Percentiles rank a stretch among this genome's conserved stretches.
Conservation (phyloP, 2,113 vertebrate genomes). For the Rutilus rutilus region DNA sequence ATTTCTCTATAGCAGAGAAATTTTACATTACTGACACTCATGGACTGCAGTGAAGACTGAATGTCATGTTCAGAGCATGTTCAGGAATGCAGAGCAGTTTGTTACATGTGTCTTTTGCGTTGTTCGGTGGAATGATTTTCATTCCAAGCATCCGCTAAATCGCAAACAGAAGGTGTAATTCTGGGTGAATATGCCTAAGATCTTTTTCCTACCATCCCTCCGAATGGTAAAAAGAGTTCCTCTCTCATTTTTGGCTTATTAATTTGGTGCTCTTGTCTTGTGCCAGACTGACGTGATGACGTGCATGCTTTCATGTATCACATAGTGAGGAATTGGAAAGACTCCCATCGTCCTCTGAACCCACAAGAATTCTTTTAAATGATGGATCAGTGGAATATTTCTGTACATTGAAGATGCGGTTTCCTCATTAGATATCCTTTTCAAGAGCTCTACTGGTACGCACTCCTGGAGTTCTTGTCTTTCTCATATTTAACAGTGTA, state of each 20-base stretch:
- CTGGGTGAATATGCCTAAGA: background rate
- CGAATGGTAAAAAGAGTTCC: background rate
- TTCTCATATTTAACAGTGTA: background rate
- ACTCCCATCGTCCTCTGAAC: background rate
- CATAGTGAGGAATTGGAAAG: constrained; percentile 19
- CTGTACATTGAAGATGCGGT: background rate
- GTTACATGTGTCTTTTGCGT: constrained; percentile 4
- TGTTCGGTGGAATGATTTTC: background rate
- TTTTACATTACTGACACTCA: constrained; percentile 34
- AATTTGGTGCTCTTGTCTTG: background rate
- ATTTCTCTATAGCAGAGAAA: constrained; percentile 13
- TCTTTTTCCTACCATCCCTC: background rate
- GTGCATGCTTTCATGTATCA: constrained; percentile 7
- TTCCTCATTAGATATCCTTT: constrained; percentile 38
- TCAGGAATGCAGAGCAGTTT: constrained; percentile 31
- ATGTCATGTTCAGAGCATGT: too few relatives aligned
- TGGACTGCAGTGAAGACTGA: constrained; percentile 4
- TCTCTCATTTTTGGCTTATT: background rate
- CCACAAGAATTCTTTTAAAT: constrained; percentile 20
- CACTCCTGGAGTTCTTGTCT: constrained; percentile 6
- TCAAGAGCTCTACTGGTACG: background rate
- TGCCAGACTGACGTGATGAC: background rate
- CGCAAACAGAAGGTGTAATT: background rate
- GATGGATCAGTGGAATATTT: constrained; percentile 47
- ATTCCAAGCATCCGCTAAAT: background rate